Percentiles rank a stretch among this genome's conserved stretches.
These are phyloP conservation scores for Tiliacea aurago DNA, from an alignment of 2,888 invertebrate species.

Conservation along the genomic window DNA sequence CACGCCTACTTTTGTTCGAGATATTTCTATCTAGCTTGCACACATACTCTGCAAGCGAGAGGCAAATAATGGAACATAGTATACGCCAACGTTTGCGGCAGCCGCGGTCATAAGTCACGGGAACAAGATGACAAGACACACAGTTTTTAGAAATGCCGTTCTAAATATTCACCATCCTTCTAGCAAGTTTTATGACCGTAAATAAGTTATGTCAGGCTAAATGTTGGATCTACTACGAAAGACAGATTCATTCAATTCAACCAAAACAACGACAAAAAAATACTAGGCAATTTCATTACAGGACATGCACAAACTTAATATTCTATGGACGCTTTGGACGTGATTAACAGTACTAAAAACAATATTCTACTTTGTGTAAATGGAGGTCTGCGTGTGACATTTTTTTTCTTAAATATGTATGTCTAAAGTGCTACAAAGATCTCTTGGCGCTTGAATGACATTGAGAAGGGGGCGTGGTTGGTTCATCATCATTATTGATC, in stretches of 20 bases:
- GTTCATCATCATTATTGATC: no score
- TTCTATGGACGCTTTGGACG: not conserved
- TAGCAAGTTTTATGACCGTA: not conserved
- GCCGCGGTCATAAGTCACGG: not conserved
- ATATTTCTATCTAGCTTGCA: not conserved
- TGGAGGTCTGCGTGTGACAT: not conserved
- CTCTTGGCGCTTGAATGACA: not conserved
- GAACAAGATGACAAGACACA: not conserved
- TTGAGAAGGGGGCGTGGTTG: no score
- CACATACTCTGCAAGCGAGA: not conserved
- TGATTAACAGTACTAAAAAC: not conserved
- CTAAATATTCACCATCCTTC: not conserved
- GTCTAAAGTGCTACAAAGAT: not conserved
- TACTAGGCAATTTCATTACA: slow-evolving; percentile 14
- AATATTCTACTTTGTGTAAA: slow-evolving; percentile 4
- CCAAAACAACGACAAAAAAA: slow-evolving; percentile 20
- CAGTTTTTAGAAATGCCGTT: not conserved
- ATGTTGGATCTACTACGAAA: slow-evolving; percentile 19
- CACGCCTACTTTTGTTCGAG: not conserved
- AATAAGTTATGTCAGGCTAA: not conserved
- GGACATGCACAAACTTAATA: slow-evolving; percentile 30
- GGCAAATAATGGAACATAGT: not conserved
- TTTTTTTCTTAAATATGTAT: not conserved
- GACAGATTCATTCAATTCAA: slow-evolving; percentile 5
- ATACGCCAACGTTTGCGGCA: not conserved